Evolutionary conservation across 2,113 vertebrate species (phyloP), one percentile per base, ranked within the genome.

Genomic region (Vidua macroura): DNA sequence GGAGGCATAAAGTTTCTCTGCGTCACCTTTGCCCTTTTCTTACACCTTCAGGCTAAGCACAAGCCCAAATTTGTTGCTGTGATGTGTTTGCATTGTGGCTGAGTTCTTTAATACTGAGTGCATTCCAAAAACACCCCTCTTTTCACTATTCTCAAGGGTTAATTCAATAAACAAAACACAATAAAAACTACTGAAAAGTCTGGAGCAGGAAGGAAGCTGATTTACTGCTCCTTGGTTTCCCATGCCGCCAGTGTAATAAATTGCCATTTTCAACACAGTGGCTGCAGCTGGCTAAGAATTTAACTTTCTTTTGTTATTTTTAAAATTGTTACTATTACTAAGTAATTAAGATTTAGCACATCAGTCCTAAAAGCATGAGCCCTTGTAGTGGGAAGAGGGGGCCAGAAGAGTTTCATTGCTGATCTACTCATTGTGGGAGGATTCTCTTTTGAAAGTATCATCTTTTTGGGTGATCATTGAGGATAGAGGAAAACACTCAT

Each of bases 151-250:
- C 58, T 70, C 67, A 80, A 75, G 56, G 20, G 35, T 94, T 94
- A 88, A 86, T 70, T 73, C 56, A 53, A 72, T 90, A 86, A 95
- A 93, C 44, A 95, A 74, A 92, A 78, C 39, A 88, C 64, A 93
- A 67, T 90, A 59, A 92, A 88, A 94, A 21, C 83, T 55, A n/a
- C 86, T 80, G 68, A 70, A 69, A 87, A 81, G 21, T 74, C 64
- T 86, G 76, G 56, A 81, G n/a, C 52, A 86, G 85, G 93, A 96
- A 95, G 92, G 93, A 96, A 95, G 44, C 48, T 88, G 77, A 55
- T 41, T 94, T 93, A 43, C 35, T 83, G 17, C n/a, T 83, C 30
- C 68, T 90, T 64, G 30, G 17, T 83, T 91, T 96, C 83, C 87
- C 48, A 44, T 90, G 64, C 24, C 92, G 59, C 48, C 68, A 49